Conservation (phyloP, 2,888 invertebrate species). For the Carterocephalus palaemon region DNA sequence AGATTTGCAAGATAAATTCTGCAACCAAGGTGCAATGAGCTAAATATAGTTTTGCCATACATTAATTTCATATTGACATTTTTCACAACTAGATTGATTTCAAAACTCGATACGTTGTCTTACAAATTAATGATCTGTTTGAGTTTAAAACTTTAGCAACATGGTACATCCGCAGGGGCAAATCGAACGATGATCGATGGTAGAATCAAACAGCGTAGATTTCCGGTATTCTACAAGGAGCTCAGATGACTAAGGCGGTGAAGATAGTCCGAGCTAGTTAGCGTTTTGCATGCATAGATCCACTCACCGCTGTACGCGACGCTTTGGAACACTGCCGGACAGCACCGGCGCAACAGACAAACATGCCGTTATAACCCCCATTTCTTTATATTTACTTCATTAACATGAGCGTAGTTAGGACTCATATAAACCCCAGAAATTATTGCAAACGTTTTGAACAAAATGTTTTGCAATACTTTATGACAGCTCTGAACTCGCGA, state of each 20-base stretch:
- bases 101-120: too few relatives aligned
- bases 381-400: slow-evolving; percentile 1
- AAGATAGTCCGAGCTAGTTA: slow-evolving; percentile 39
- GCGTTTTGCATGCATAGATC: slow-evolving; percentile 48
- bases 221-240: slow-evolving; percentile 22
- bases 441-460: too few relatives aligned
- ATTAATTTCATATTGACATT: slow-evolving; percentile 5
- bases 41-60: slow-evolving; percentile 14
- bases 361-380: slow-evolving; percentile 67
- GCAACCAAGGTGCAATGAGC: slow-evolving; percentile 11
- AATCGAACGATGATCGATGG: too few relatives aligned
- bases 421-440: not conserved
- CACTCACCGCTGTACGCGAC: slow-evolving; percentile 97
- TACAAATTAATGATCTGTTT: too few relatives aligned
- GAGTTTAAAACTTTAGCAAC: too few relatives aligned
- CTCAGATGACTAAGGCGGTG: slow-evolving; percentile 9
- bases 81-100: slow-evolving; percentile 1
- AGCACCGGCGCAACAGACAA: slow-evolving; percentile 76
- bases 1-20: slow-evolving; percentile 1
- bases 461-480: too few relatives aligned
- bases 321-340: slow-evolving; percentile 93
- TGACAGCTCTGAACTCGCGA: too few relatives aligned
- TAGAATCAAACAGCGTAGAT: too few relatives aligned
- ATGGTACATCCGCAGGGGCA: too few relatives aligned
- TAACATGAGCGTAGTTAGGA: slow-evolving; percentile 11